phyloP scores from a whole-genome alignment of 2,797 vertebrate genomes.

The Bovichtus diacanthus region DNA sequence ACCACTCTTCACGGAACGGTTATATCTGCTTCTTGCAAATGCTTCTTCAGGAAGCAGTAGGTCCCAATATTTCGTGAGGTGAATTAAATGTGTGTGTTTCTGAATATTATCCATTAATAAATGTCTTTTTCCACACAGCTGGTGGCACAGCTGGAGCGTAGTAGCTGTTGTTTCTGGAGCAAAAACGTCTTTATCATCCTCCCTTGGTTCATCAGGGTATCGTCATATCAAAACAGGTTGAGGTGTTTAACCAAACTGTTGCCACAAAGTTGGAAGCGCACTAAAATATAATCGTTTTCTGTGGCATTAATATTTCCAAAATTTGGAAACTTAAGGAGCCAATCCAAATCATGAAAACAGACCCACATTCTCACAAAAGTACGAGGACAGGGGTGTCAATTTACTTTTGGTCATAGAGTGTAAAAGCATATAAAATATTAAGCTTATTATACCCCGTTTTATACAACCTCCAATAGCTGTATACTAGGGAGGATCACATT shows the following conservation, averaged over 20 bases:
- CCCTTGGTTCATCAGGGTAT: neutral
- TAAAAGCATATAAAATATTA: neutral
- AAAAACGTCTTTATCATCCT: neutral
- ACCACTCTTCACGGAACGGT: neutral
- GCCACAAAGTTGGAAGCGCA: neutral
- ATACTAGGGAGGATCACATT: slow-evolving; percentile 13
- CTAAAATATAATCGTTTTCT: neutral
- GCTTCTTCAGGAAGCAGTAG: neutral
- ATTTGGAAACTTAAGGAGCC: neutral
- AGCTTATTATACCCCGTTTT: neutral
- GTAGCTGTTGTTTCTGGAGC: neutral
- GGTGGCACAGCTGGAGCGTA: neutral
- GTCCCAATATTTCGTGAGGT: neutral
- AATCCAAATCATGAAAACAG: neutral
- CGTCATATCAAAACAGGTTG: neutral
- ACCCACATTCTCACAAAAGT: neutral
- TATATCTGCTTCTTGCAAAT: neutral
- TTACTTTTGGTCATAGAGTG: neutral
- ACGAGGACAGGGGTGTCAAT: neutral
- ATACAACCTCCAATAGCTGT: neutral
- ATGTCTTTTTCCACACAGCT: neutral
- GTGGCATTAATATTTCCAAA: neutral
- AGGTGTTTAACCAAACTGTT: neutral
- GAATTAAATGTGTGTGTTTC: neutral
- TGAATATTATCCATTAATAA: neutral